A percentile compares a stretch with the other conserved stretches of the same genome.
Conservation (phyloP, 2,888 invertebrate genomes). For the Chaetogeoica ovagalla region DNA sequence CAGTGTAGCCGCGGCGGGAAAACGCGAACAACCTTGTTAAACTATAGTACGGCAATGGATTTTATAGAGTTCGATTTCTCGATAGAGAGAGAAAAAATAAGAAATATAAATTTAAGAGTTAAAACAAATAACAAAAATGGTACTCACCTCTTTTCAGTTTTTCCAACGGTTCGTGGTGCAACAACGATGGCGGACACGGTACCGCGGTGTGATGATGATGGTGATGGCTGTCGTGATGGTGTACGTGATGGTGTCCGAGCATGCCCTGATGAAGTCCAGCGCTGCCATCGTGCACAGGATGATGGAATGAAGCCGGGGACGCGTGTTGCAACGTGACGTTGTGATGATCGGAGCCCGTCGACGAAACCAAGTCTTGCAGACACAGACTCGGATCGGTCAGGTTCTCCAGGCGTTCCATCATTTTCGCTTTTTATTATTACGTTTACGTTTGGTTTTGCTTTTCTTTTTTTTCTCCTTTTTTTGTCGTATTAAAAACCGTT, state of each 20-base stretch:
- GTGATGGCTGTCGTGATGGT: slow-evolving; percentile 64
- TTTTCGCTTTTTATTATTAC: slow-evolving; percentile 49
- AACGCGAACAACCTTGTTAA: too few relatives aligned
- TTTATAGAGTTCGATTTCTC: too few relatives aligned
- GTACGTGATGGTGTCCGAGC: slow-evolving; percentile 62
- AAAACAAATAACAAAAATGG: not conserved
- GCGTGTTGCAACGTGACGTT: slow-evolving; percentile 57
- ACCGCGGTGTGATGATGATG: slow-evolving; percentile 65
- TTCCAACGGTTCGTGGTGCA: slow-evolving; percentile 74
- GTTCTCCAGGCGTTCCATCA: slow-evolving; percentile 71
- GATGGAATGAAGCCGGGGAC: slow-evolving; percentile 61
- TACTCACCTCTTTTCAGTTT: slow-evolving; percentile 74
- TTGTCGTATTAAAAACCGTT: not conserved
- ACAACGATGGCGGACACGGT: slow-evolving; percentile 65
- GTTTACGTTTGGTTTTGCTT: too few relatives aligned
- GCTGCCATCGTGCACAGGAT: slow-evolving; percentile 61
- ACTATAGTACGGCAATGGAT: too few relatives aligned
- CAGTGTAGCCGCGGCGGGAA: too few relatives aligned
- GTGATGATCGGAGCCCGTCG: slow-evolving; percentile 54
- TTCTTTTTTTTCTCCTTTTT: not conserved
- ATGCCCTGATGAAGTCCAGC: slow-evolving; percentile 65
- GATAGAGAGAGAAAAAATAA: too few relatives aligned
- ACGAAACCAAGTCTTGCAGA: slow-evolving; percentile 70
- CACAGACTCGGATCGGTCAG: slow-evolving; percentile 73
- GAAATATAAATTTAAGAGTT: too few relatives aligned